phyloP scores from a whole-genome alignment of 2,113 vertebrate species.

The Scalopus aquaticus region DNA sequence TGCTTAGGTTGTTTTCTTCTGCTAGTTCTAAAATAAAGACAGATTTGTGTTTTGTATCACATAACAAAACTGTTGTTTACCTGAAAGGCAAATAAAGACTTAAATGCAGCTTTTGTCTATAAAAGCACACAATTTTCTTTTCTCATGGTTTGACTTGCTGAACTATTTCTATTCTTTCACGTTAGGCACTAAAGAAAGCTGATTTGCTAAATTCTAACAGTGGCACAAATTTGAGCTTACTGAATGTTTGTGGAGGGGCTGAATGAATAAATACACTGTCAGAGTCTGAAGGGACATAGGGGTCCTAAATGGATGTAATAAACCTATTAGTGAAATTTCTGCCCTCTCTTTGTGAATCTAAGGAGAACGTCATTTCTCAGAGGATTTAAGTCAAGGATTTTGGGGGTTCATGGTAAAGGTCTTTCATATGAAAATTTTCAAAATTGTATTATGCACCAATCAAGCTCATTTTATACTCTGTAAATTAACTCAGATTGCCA shows the following conservation, averaged over 20 bases:
- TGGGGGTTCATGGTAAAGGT: background rate
- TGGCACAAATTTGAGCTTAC: slow-evolving; percentile 27
- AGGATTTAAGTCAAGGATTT: background rate
- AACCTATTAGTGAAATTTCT: background rate
- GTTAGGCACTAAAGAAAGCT: background rate
- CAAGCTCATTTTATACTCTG: slow-evolving; percentile 9
- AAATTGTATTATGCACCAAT: background rate
- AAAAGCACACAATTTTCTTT: background rate
- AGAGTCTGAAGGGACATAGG: background rate
- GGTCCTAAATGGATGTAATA: slow-evolving; percentile 16
- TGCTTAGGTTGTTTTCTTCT: background rate
- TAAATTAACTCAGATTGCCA: background rate
- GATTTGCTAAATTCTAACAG: background rate
- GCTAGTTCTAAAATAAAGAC: background rate
- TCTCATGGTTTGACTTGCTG: background rate
- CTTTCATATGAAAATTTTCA: background rate
- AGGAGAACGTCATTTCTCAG: background rate
- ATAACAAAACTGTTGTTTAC: background rate
- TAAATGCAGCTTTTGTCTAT: background rate
- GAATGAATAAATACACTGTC: background rate
- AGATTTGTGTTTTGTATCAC: background rate
- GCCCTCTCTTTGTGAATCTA: background rate
- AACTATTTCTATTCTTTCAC: slow-evolving; percentile 31
- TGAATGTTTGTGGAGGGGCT: background rate
- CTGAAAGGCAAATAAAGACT: background rate